These are phyloP conservation scores for Megalops atlanticus DNA, from an alignment of 2,113 vertebrate species.

Conservation along the genomic window DNA sequence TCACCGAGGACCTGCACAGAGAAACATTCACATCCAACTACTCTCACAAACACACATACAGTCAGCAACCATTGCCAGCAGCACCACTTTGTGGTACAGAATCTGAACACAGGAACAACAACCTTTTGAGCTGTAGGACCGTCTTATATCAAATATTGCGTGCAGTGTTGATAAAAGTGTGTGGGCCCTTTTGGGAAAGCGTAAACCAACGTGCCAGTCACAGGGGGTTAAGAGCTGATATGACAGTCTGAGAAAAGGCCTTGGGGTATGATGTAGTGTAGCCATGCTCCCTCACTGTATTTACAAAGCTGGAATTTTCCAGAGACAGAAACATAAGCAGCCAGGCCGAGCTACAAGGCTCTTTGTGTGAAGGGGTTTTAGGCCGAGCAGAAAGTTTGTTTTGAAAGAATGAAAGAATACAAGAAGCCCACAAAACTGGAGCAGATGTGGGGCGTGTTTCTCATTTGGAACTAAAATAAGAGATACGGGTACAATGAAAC, in stretches of 20 bases:
- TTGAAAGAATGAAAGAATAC: too few relatives aligned
- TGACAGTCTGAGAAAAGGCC: neutral
- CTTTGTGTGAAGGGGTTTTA: too few relatives aligned
- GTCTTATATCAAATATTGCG: neutral
- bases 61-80: neutral
- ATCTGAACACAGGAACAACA: neutral
- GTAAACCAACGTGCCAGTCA: neutral
- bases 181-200: neutral
- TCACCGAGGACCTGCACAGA: too few relatives aligned
- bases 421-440: too few relatives aligned
- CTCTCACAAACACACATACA: too few relatives aligned
- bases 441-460: too few relatives aligned
- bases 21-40: too few relatives aligned
- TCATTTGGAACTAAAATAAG: too few relatives aligned
- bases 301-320: neutral
- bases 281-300: neutral
- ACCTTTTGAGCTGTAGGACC: neutral
- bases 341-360: neutral
- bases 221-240: neutral
- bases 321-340: neutral
- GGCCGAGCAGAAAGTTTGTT: too few relatives aligned
- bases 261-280: neutral
- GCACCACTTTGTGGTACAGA: neutral
- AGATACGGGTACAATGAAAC: too few relatives aligned
- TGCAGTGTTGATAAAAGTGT: neutral